Base-by-base conservation (phyloP, 2,113 vertebrate genomes). In the Atrichornis clamosus region DNA sequence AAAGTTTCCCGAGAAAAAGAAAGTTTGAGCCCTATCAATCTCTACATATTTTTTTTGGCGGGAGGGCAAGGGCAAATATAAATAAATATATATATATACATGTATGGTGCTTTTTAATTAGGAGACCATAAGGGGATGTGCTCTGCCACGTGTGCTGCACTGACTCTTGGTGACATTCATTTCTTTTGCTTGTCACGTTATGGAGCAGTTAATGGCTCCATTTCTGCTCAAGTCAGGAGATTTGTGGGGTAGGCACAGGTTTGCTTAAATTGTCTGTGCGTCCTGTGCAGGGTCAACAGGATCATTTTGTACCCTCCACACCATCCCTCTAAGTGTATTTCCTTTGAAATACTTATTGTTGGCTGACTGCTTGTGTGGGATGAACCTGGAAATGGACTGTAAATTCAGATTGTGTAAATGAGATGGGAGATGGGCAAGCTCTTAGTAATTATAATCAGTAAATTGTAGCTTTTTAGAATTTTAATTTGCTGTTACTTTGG, bases 401-500 rank as follows among this genome's bases (percentile, higher is more conserved):
- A 55, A 23, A 52, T 82, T 75, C 15, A 47, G 93, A 88, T 68
- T 80, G 12, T 86, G 49, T 64, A 60, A 91, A 87, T 76, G 72
- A 84, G 53, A 60, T 7, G 8, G 41, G 46, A 85, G 70, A 85
- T 50, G 37, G 50, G 50, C 41, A 67, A 33, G 27, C 24, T 84
- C 32, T 87, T 55, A 42, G 35, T 93, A 88, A 69, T 88, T 86
- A 50, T 23, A 37, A 62, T 77, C 64, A 82, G 50, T 42, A 87
- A 90, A 86, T 10, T 15, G 60, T 67, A 83, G 42, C 67, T 83
- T 88, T 77, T 65, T 70, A 80, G 75, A 83, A 65, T 87, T 91
- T 75, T 46, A 85, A 82, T 70, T 87, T 84, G 80, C 33, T 78
- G 55, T 89, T 87, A 22, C 55, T 93, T 86, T 83, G 44, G 62